These are phyloP conservation scores for Proterorhinus semilunaris DNA, from an alignment of 2,113 vertebrate genomes.

Conservation along the genomic window DNA sequence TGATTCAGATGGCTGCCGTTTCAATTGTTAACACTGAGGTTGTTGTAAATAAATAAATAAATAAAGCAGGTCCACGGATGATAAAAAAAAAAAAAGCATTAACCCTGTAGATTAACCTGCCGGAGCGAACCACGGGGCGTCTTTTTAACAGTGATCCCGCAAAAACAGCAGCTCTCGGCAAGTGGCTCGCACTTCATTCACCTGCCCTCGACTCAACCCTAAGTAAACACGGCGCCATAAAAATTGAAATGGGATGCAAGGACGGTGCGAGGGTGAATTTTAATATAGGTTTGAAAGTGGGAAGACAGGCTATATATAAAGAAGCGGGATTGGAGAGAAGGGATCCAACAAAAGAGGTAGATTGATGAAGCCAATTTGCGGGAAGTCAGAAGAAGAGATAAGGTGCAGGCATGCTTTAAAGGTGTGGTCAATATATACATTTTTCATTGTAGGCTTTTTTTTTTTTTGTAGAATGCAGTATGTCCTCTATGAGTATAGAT, in stretches of 20 bases:
- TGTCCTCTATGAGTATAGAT: too few species aligned
- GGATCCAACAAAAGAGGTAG: constrained; percentile 56
- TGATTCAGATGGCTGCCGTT: constrained; percentile 8
- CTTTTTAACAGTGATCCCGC: constrained; percentile 22
- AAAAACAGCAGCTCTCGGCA: constrained; percentile 28
- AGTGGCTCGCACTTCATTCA: constrained; percentile 21
- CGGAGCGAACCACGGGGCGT: constrained; percentile 22
- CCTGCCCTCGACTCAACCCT: constrained; percentile 42
- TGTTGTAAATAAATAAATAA: constrained; percentile 2
- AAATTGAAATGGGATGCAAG: constrained; percentile 57
- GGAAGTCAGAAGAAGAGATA: constrained; percentile 14
- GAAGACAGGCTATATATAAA: constrained; percentile 15
- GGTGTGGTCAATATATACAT: background rate
- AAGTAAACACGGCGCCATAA: constrained; percentile 51
- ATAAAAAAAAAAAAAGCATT: constrained; percentile 9
- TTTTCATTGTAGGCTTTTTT: background rate
- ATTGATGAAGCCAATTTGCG: constrained; percentile 68
- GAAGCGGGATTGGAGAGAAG: constrained; percentile 19
- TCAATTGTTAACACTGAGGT: background rate
- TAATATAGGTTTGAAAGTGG: constrained; percentile 34
- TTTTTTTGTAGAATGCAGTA: background rate
- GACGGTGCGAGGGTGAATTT: constrained; percentile 45
- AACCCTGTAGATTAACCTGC: constrained; percentile 38
- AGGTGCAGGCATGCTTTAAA: background rate
- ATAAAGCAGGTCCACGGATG: background rate